Percentiles rank a stretch among this genome's conserved stretches.
These are phyloP conservation scores for Congeria kusceri DNA, from an alignment of 2,888 invertebrate genomes.

Conservation along the genomic window DNA sequence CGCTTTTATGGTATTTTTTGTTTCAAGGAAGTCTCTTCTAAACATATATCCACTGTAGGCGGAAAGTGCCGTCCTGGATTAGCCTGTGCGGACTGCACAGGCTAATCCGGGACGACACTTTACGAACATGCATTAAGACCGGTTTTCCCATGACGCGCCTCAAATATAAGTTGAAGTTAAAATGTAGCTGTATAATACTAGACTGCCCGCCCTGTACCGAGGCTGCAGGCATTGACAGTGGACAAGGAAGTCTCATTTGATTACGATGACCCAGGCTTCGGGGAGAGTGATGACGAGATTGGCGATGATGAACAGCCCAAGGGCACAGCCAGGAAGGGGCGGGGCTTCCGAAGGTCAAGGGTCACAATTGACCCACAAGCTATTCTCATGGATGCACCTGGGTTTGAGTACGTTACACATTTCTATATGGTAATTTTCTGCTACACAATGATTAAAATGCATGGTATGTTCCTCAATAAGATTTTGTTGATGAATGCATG, in stretches of 20 bases:
- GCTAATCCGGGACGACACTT: no score
- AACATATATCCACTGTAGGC: no score
- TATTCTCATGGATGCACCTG: conserved; percentile 84
- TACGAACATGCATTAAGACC: no score
- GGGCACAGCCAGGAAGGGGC: conserved; percentile 54
- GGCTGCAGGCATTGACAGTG: conserved; percentile 81
- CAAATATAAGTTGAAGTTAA: no score
- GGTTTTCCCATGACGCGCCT: no score
- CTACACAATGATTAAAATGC: no score
- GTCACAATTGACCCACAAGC: conserved; percentile 84
- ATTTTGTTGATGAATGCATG: no score
- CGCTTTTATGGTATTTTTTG: no score
- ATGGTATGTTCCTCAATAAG: no score
- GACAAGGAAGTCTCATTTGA: conserved; percentile 81
- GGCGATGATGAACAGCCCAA: conserved; percentile 83
- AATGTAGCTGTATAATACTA: conserved; percentile 6
- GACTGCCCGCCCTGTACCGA: conserved; percentile 72
- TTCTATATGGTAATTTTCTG: not conserved
- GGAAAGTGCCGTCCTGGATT: no score
- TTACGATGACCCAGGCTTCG: conserved; percentile 76
- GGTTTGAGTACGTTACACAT: conserved; percentile 80
- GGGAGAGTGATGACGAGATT: conserved; percentile 83
- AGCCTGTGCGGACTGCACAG: no score
- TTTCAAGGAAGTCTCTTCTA: no score
- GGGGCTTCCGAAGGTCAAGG: conserved; percentile 73